Conservation (phyloP, 1,140 invertebrate species). For the roundworm (Caenorhabditis elegans) region DNA sequence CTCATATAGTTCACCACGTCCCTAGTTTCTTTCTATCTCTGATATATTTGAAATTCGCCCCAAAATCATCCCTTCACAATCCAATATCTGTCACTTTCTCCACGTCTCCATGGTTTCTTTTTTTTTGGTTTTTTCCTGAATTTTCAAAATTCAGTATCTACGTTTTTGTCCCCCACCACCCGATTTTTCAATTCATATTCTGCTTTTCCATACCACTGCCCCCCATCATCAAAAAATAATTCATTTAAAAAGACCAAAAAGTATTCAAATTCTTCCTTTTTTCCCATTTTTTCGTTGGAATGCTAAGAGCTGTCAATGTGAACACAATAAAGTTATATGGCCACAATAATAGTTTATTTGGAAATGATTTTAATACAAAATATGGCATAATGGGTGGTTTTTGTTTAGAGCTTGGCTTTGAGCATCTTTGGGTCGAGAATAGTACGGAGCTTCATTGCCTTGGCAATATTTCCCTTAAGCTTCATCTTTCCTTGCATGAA, state of each 20-base stretch:
- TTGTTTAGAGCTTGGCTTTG: constrained; percentile 55
- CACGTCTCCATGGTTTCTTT: not conserved
- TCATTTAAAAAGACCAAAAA: not conserved
- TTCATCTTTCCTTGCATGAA: constrained; percentile 97
- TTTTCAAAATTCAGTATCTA: not conserved
- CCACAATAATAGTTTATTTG: not conserved
- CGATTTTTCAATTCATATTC: not conserved
- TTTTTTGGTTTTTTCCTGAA: not conserved
- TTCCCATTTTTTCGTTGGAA: not conserved
- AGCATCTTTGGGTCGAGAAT: constrained; percentile 67
- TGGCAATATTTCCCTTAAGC: constrained; percentile 90
- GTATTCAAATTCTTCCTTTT: constrained; percentile 10
- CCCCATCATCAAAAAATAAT: not conserved
- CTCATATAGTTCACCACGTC: not conserved
- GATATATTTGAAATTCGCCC: not conserved
- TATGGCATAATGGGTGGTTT: too few species aligned
- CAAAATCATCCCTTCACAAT: not conserved
- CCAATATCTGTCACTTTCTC: not conserved
- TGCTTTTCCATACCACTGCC: constrained; percentile 22
- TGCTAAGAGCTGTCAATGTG: not conserved
- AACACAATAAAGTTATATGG: constrained; percentile 14
- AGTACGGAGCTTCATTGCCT: constrained; percentile 89
- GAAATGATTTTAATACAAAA: too few species aligned
- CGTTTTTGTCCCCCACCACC: not conserved
- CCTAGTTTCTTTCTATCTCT: not conserved